Evolutionary conservation across 2,888 invertebrate genomes (phyloP), one percentile per base, ranked within the genome.

Genomic region (Helobdella robusta): DNA sequence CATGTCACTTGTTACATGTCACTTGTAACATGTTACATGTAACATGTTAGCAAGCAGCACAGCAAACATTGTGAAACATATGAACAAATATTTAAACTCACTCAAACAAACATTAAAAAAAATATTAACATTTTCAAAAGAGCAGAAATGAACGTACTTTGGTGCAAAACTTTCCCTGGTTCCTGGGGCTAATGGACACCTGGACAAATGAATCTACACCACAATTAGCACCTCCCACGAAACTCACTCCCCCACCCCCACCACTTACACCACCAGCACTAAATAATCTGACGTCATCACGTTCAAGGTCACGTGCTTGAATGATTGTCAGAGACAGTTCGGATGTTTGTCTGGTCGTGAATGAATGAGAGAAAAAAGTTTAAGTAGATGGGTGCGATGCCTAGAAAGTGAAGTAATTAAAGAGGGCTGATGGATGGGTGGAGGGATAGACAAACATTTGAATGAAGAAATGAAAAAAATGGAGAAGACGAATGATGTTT

Each of bases 181-280:
- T 64, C 85, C 88, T 86, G 8, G 88, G 88, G 50, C 86, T 82
- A 60, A 89, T 81, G 73, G 86, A 86, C 65, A 89, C 86, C 73
- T 86, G 84, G 59, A 88, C 87, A 77, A 87, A 89, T 0, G 88
- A 86, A 77, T 89, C 86, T 71, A 86, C 81, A 6, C 84, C 82
- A 81, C 70, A n/a, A n/a, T n/a, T n/a, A n/a, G n/a, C n/a, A n/a
- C n/a, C n/a, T n/a, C n/a, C n/a, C n/a, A n/a, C n/a, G n/a, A n/a
- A n/a, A n/a, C n/a, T n/a, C n/a, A n/a, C n/a, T n/a, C n/a, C n/a
- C n/a, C n/a, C n/a, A n/a, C n/a, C n/a, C n/a, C n/a, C n/a, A n/a
- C n/a, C n/a, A n/a, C n/a, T n/a, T n/a, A n/a, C n/a, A n/a, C n/a
- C n/a, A n/a, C n/a, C n/a, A n/a, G n/a, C n/a, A n/a, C n/a, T n/a